Percentiles rank a stretch among this genome's conserved stretches.
Evolutionary conservation across 1,140 invertebrate genomes (phyloP).

Genomic region (Heliconius himera): DNA sequence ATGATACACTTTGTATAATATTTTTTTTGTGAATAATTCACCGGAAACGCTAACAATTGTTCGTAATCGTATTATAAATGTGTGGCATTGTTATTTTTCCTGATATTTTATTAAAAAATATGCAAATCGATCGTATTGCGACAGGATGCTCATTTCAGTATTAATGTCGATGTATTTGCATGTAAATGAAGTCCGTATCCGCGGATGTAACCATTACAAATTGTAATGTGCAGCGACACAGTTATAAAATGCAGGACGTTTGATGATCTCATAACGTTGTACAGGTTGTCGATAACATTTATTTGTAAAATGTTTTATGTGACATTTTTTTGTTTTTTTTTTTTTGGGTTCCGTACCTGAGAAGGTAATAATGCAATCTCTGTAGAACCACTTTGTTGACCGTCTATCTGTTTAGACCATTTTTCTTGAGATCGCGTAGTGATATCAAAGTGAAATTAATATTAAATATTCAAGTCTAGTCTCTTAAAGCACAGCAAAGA

Average conservation of each 20-base stretch:
- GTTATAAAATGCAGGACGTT: slow-evolving; percentile 63
- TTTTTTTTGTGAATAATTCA: slow-evolving; percentile 77
- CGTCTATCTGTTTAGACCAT: too few relatives aligned
- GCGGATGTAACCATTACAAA: slow-evolving; percentile 72
- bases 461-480: too few relatives aligned
- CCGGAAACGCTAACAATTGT: slow-evolving; percentile 75
- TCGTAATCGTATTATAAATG: slow-evolving; percentile 60
- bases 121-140: slow-evolving; percentile 76
- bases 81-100: slow-evolving; percentile 72
- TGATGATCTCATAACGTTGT: slow-evolving; percentile 53
- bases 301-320: slow-evolving; percentile 6
- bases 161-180: slow-evolving; percentile 76
- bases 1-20: slow-evolving; percentile 62
- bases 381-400: too few relatives aligned
- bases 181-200: slow-evolving; percentile 74
- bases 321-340: not conserved
- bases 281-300: slow-evolving; percentile 33
- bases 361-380: too few relatives aligned
- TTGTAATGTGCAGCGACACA: slow-evolving; percentile 68
- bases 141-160: slow-evolving; percentile 79
- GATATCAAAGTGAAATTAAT: too few relatives aligned
- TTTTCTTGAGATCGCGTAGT: too few relatives aligned
- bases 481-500: too few relatives aligned
- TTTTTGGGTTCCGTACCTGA: not conserved
- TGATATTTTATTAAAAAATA: slow-evolving; percentile 78